Conservation (phyloP, 1,140 invertebrate genomes). For the Liolophura sinensis region DNA sequence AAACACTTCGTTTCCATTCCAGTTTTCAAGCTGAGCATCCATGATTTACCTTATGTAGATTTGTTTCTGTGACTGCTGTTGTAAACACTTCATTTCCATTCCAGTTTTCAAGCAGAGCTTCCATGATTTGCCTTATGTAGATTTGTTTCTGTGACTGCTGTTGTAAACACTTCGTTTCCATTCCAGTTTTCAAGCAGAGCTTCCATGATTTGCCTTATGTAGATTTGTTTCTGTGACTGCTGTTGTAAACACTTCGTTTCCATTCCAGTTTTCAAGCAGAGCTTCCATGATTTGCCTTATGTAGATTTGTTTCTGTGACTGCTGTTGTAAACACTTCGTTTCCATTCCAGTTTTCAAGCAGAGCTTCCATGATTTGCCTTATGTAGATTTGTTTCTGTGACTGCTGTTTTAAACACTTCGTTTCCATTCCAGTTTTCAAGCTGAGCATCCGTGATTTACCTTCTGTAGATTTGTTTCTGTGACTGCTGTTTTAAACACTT, state of each 20-base stretch:
- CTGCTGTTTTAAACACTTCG: not conserved
- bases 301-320: not conserved
- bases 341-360: slow-evolving; percentile 70
- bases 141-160: not conserved
- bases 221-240: not conserved
- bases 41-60: slow-evolving; percentile 71
- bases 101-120: slow-evolving; percentile 78
- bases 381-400: not conserved
- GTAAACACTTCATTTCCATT: slow-evolving; percentile 11
- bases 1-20: slow-evolving; percentile 11
- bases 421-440: slow-evolving; percentile 66
- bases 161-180: not conserved
- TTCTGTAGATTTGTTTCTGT: not conserved
- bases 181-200: not conserved
- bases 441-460: slow-evolving; percentile 85
- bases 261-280: not conserved
- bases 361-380: slow-evolving; percentile 80
- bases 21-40: slow-evolving; percentile 80
- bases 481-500: not conserved
- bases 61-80: not conserved
- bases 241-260: not conserved
- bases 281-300: not conserved
- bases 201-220: not conserved
- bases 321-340: not conserved
- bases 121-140: slow-evolving; percentile 74